Evolutionary conservation across 2,888 invertebrate genomes (phyloP), one percentile per base, ranked within the genome.

Genomic region (Scaptodrosophila latifasciaeformis): DNA sequence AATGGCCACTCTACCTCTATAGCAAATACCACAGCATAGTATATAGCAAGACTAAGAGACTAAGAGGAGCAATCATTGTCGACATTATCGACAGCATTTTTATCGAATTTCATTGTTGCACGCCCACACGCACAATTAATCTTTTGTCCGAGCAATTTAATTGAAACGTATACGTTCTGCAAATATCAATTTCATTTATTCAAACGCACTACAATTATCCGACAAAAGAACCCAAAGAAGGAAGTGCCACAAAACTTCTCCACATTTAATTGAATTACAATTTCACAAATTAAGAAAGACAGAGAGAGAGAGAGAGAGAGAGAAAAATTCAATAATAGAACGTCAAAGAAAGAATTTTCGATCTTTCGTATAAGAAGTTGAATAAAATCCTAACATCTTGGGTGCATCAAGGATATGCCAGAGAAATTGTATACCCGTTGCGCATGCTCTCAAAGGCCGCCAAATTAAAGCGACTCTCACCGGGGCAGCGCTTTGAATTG

Each of bases 211-310:
- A 66, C 75, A 67, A 79, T 77, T 70, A 72, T 58, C 43, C 35
- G 59, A 18, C 70, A 69, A 77, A 77, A 46, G 35, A 57, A 39
- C 31, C 10, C 35, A 10, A 37, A 30, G 49, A 6, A 62, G 59
- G 59, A 64, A 65, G 60, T 67, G 37, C 65, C 67, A 43, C 42
- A 21, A 57, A 63, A 55, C 37, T 34, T 6, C 1, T 61, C 17
- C 54, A 51, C 45, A 62, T 61, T 67, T 76, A 76, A 78, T 76
- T 76, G 71, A 75, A 76, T 76, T 76, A 76, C 75, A 76, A 75
- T 71, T 77, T 76, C 65, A 71, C 49, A 55, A 61, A 65, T 31
- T 44, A 17, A 42, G 21, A 9, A 42, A n/a, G n/a, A n/a, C n/a
- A n/a, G n/a, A n/a, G n/a, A n/a, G n/a, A n/a, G n/a, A n/a, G n/a